Evolutionary conservation across 1,140 invertebrate species (phyloP).

Genomic region (Lepidostoma basale): DNA sequence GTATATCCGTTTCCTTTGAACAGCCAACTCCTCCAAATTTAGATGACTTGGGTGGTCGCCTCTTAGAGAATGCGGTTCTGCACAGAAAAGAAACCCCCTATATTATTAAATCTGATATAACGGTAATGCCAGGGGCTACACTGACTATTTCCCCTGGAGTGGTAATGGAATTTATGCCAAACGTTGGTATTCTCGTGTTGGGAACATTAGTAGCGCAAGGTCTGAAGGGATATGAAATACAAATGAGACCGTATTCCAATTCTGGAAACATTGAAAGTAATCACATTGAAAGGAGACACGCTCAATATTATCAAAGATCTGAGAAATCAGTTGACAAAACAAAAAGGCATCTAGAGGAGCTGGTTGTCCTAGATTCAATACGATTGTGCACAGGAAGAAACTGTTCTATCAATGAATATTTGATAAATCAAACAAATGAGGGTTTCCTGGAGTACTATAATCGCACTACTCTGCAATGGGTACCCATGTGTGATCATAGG

Average conservation of each 20-base stretch:
- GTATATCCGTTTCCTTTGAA: conserved; percentile 73
- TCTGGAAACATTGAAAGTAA: conserved; percentile 54
- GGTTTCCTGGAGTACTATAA: conserved; percentile 97
- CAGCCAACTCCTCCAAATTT: conserved; percentile 63
- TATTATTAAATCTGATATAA: conserved; percentile 87
- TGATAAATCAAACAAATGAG: conserved; percentile 64
- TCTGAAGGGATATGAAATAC: conserved; percentile 76
- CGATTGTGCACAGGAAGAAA: conserved; percentile 77
- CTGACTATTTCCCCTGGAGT: conserved; percentile 90
- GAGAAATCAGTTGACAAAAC: conserved; percentile 49
- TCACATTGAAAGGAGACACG: conserved; percentile 54
- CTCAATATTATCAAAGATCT: conserved; percentile 39
- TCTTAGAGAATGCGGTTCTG: conserved; percentile 76
- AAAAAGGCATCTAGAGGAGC: conserved; percentile 60
- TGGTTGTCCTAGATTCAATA: conserved; percentile 65
- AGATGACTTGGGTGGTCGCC: conserved; percentile 81
- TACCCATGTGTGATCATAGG: conserved; percentile 92
- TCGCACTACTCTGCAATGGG: conserved; percentile 92
- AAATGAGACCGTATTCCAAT: conserved; percentile 75
- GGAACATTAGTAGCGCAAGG: conserved; percentile 90
- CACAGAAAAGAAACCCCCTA: conserved; percentile 75
- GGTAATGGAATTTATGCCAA: conserved; percentile 91
- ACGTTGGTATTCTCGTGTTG: conserved; percentile 95
- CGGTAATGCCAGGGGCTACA: conserved; percentile 91
- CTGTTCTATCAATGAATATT: conserved; percentile 64